Evolutionary conservation across 2,888 invertebrate genomes (phyloP), one percentile per base, ranked within the genome.

Genomic region (Drosophila kambysellisi): DNA sequence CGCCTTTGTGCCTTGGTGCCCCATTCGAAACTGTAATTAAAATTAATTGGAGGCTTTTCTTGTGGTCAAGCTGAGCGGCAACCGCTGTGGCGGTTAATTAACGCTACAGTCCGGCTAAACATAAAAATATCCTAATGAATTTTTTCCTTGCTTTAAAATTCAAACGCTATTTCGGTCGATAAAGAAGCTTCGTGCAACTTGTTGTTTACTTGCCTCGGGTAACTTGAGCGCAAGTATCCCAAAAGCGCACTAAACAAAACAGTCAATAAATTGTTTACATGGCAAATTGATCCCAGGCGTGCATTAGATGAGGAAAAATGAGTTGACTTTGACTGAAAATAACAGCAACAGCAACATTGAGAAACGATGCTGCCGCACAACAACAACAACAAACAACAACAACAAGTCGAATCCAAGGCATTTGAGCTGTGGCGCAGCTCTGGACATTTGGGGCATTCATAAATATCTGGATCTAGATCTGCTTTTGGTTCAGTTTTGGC

Each of bases 261-360:
- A 89, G 87, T 90, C 90, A 88, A 90, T 88, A 90, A 88, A 88
- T 88, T 90, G 90, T 90, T 90, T 89, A 90, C 90, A 88, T 87
- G 75, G 80, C 90, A 90, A 88, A 88, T 90, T 88, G 87, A 83
- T 90, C 87, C 87, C 87, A 39, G 75, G 87, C 82, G 87, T 76
- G 89, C 83, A 90, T 88, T 88, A 90, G 87, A 89, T 90, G 87
- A 88, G 89, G 70, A 87, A 82, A 90, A 87, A 89, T 88, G 84
- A 87, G 87, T 89, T 88, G 88, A 89, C 88, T 86, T 88, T 91
- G 89, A 85, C 81, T 81, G 68, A 74, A 77, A 81, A 75, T 32
- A 83, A 68, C 2, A 15, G 15, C 60, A 70, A 39, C n/a, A 54
- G 39, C 61, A 53, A 46, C 56, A 53, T 54, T 39, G 68, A 53